A percentile compares a stretch with the other conserved stretches of the same genome.
Conservation (phyloP, 1,140 invertebrate genomes). For the Telenomus remus region DNA sequence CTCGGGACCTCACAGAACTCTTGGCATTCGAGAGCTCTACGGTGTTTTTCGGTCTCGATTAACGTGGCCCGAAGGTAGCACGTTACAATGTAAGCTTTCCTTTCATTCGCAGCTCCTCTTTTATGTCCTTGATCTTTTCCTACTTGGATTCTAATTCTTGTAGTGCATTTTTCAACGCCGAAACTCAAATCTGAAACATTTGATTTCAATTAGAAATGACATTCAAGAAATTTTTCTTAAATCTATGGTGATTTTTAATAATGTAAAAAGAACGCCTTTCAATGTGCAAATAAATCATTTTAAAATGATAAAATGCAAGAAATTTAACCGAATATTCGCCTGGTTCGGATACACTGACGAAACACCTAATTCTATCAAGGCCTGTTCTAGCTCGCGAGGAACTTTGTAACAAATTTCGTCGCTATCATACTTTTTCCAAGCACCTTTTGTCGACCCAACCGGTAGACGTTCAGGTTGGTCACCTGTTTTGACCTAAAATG, state of each 20-base stretch:
- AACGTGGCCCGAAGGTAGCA: no score
- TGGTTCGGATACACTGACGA: slow-evolving; percentile 85
- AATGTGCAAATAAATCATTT: no score
- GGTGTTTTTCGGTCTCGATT: no score
- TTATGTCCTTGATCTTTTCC: slow-evolving; percentile 81
- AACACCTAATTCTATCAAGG: slow-evolving; percentile 84
- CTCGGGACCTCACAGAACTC: no score
- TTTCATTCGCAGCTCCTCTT: slow-evolving; percentile 90
- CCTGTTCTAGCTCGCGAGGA: slow-evolving; percentile 87
- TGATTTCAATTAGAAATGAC: no score
- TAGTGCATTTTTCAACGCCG: slow-evolving; percentile 82
- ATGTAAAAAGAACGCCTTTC: no score
- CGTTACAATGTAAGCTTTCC: no score
- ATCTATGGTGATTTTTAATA: no score
- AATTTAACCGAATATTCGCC: slow-evolving; percentile 81
- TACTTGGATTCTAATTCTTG: slow-evolving; percentile 86
- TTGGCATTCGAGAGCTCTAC: no score
- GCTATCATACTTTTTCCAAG: slow-evolving; percentile 97
- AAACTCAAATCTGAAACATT: no score
- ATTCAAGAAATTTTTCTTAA: no score
- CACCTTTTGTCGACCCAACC: slow-evolving; percentile 90
- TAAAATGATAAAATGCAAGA: no score
- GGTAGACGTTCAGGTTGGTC: slow-evolving; percentile 95
- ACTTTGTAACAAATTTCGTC: slow-evolving; percentile 97
- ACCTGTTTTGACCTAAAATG: slow-evolving; percentile 96